Evolutionary conservation across 2,888 invertebrate genomes (phyloP), one percentile per base, ranked within the genome.

Genomic region (Limnephilus marmoratus): DNA sequence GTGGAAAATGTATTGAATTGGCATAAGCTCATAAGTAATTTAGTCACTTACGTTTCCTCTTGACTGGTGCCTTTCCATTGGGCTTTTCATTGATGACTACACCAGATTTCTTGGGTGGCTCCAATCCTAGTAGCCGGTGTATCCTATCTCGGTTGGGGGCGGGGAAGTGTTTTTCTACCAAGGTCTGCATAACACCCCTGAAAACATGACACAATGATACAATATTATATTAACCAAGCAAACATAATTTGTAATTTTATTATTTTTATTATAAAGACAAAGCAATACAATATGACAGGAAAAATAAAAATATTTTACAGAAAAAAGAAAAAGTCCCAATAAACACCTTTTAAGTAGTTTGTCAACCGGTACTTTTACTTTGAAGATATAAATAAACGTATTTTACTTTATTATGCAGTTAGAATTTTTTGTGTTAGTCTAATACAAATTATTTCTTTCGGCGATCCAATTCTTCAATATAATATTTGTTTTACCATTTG

Each of bases 141-240:
- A 98, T 98, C 93, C 98, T 97, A 95, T 97, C 97, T 90, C 99
- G 96, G 96, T 99, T 98, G 5, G 99, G 99, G 0, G 99, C 99
- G 0, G 99, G 99, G 95, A 99, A 99, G 95, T 99, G 99, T 95
- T 99, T 99, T 95, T 99, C 99, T 0, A 99, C 99, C 92, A 99
- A 96, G 0, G 99, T 98, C 95, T 99, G 99, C 94, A 99, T 97
- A 41, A 99, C 99, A 94, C 99, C 99, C 95, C 98, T 98, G 95
- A 45, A 94, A 68, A 68, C 53, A 53, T 18, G 18, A 53, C 53
- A 53, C 53, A 4, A 53, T 24, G 9, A 68, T 24, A 68, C 24
- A 68, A 24, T 2, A 68, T 24, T 68, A 68, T 9, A 68, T 68
- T 68, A 68, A 68, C 68, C 53, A 53, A 18, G 18, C 53, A 53